Percentiles rank a stretch among this genome's conserved stretches.
phyloP scores from a whole-genome alignment of 2,113 vertebrate species.

The Sebastes schlegelii region DNA sequence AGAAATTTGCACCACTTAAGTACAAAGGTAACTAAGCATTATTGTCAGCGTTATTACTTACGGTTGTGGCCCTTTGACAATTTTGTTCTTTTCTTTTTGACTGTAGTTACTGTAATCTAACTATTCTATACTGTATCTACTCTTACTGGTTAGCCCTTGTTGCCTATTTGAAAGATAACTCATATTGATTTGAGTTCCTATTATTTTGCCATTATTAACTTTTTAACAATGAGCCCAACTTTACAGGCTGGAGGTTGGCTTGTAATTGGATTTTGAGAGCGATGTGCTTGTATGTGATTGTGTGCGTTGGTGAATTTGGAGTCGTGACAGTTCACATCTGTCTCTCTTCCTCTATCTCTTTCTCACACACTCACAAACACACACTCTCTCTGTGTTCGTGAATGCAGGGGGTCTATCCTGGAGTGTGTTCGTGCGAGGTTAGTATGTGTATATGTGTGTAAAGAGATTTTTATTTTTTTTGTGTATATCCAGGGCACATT shows the following conservation, averaged over 20 bases:
- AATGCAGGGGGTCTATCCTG: constrained; percentile 26
- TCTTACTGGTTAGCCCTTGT: constrained; percentile 1
- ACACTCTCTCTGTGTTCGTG: constrained; percentile 13
- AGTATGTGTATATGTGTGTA: constrained; percentile 44
- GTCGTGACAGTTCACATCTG: constrained; percentile 70
- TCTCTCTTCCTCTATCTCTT: constrained; percentile 54
- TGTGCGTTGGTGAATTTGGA: constrained; percentile 57
- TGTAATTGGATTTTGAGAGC: constrained; percentile 77
- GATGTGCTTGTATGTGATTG: constrained; percentile 59
- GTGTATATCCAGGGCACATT: constrained; percentile 74
- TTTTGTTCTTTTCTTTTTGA: background rate
- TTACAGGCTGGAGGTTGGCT: constrained; percentile 41
- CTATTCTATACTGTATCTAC: background rate
- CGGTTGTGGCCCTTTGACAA: background rate
- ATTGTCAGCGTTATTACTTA: background rate
- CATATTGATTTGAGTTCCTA: constrained; percentile 21
- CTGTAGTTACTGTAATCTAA: background rate
- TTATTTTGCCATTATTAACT: constrained; percentile 69
- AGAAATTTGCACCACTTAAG: too few species aligned
- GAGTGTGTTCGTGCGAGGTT: constrained; percentile 34
- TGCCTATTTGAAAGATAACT: constrained; percentile 15
- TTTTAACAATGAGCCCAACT: constrained; percentile 62
- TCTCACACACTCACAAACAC: constrained; percentile 20
- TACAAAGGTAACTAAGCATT: background rate
- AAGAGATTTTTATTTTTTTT: constrained; percentile 27